phyloP scores from a whole-genome alignment of 2,113 vertebrate species.

The Progne subis region DNA sequence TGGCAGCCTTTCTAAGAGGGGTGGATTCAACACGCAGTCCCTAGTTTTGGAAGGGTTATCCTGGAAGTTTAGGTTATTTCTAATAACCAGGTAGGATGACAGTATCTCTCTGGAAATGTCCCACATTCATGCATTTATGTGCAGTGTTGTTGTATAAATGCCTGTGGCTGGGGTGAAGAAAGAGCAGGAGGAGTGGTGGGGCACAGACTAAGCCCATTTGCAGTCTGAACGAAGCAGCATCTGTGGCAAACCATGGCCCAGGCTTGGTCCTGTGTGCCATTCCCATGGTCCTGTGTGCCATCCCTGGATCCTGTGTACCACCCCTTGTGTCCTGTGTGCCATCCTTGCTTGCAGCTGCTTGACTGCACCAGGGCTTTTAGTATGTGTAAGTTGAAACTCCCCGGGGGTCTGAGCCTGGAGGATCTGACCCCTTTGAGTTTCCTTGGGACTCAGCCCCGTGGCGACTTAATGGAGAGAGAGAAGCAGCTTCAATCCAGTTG shows the following conservation, averaged over 20 bases:
- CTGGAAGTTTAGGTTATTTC: background rate
- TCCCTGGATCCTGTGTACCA: background rate
- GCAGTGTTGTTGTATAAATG: background rate
- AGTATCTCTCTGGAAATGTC: background rate
- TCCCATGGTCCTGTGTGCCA: background rate
- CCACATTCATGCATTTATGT: background rate
- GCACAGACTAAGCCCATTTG: background rate
- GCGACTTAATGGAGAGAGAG: too few species aligned
- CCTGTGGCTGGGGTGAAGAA: background rate
- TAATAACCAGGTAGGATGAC: background rate
- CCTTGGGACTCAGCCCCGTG: too few species aligned
- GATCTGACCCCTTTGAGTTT: too few species aligned
- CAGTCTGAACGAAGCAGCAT: background rate
- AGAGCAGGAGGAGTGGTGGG: background rate
- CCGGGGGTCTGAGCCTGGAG: too few species aligned
- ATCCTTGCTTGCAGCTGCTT: background rate
- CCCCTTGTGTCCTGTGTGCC: background rate
- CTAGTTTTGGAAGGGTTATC: background rate
- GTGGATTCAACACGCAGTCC: background rate
- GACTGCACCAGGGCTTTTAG: background rate
- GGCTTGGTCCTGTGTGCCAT: background rate
- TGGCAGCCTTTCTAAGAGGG: background rate
- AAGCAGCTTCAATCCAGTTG: too few species aligned
- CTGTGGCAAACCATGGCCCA: background rate
- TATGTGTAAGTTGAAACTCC: background rate